Percentiles rank a stretch among this genome's conserved stretches.
phyloP scores from a whole-genome alignment of 2,888 invertebrate species.

The Leptinotarsa haldemani region DNA sequence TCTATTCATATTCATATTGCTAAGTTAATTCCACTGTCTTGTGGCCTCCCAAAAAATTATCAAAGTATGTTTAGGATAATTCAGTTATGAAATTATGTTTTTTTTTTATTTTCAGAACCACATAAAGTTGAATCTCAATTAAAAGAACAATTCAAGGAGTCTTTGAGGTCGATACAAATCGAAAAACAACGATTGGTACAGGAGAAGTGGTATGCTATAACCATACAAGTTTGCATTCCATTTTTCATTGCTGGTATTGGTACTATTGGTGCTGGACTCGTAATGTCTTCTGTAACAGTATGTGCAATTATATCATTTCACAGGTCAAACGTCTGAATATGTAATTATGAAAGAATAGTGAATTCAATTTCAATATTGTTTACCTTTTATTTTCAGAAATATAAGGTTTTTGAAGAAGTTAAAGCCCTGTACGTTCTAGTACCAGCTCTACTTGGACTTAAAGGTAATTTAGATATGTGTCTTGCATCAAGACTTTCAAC shows the following conservation, averaged over 20 bases:
- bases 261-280: conserved; percentile 94
- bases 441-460: conserved; percentile 82
- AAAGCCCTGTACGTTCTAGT: conserved; percentile 83
- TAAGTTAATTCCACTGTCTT: no score
- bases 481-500: conserved; percentile 96
- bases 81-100: no score
- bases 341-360: background rate
- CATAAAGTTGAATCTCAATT: conserved; percentile 60
- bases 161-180: conserved; percentile 54
- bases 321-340: background rate
- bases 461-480: conserved; percentile 98
- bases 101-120: conserved; percentile 37
- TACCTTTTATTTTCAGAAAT: conserved; percentile 4
- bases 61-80: no score
- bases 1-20: no score
- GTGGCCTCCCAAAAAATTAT: no score
- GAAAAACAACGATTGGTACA: conserved; percentile 51
- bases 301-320: conserved; percentile 53
- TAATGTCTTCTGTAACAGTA: conserved; percentile 89
- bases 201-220: conserved; percentile 82
- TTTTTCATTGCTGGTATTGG: conserved; percentile 96
- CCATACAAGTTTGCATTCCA: conserved; percentile 89
- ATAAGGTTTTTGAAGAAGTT: conserved; percentile 74
- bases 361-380: background rate
- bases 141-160: conserved; percentile 48